Evolutionary conservation across 2,888 invertebrate genomes (phyloP).

Genomic region (Phortica magna): DNA sequence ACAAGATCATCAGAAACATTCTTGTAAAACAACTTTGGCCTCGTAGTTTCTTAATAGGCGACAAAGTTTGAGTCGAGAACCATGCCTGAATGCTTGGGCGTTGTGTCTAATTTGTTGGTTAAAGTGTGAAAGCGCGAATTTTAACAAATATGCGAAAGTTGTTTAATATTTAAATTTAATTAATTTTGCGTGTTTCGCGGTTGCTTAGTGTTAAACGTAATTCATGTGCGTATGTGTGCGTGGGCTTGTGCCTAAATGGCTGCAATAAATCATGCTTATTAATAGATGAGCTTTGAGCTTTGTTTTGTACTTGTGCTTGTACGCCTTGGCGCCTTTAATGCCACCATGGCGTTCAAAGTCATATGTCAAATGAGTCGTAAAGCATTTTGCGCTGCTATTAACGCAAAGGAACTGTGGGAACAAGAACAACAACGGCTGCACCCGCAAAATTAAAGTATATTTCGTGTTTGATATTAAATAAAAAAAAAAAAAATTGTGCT

Average conservation of each 20-base stretch:
- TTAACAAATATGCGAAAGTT: constrained; percentile 62
- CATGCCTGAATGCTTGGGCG: too few relatives aligned
- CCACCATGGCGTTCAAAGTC: background rate
- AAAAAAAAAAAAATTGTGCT: background rate
- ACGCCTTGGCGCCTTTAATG: background rate
- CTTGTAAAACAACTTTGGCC: too few relatives aligned
- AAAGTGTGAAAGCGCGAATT: constrained; percentile 20
- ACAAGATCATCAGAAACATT: too few relatives aligned
- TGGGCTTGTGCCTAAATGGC: constrained; percentile 47
- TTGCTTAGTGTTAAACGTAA: background rate
- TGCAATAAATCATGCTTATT: constrained; percentile 63
- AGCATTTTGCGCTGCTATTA: constrained; percentile 12
- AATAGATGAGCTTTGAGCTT: constrained; percentile 52
- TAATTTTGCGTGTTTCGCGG: constrained; percentile 61
- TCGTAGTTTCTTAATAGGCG: too few relatives aligned
- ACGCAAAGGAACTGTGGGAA: background rate
- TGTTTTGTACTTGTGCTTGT: background rate
- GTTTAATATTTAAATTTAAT: constrained; percentile 74
- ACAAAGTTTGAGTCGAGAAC: too few relatives aligned
- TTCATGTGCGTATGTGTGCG: constrained; percentile 26
- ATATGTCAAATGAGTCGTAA: background rate
- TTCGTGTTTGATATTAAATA: background rate
- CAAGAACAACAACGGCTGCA: background rate
- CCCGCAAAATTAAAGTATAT: background rate
- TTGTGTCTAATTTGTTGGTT: background rate